Conservation (phyloP, 2,888 invertebrate genomes). For the Coleophora deauratella region DNA sequence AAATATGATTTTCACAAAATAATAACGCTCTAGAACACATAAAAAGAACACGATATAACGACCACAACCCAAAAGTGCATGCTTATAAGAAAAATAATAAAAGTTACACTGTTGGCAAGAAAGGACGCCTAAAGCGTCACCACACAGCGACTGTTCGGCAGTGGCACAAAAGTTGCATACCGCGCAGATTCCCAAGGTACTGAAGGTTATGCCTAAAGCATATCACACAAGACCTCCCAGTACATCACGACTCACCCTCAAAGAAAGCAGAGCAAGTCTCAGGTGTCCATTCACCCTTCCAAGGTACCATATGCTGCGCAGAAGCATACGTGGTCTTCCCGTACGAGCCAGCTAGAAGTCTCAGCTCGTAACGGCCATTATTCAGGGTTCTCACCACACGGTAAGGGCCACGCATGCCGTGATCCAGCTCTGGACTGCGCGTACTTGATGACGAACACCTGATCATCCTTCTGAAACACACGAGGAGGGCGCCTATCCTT, state of each 20-base stretch:
- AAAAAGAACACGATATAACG: too few species aligned
- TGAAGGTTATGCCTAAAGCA: too few species aligned
- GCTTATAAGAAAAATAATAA: too few species aligned
- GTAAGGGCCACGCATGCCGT: conserved; percentile 4
- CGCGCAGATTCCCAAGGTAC: too few species aligned
- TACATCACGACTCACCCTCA: conserved; percentile 2
- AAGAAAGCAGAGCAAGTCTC: conserved; percentile 12
- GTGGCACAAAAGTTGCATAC: too few species aligned
- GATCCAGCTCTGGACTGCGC: not conserved
- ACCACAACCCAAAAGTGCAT: too few species aligned
- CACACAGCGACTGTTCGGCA: too few species aligned
- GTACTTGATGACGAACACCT: not conserved
- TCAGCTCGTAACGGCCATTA: not conserved
- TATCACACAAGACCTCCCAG: too few species aligned
- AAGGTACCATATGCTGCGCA: conserved; percentile 11
- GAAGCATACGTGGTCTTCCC: conserved; percentile 14
- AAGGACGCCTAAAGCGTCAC: too few species aligned
- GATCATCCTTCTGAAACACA: not conserved
- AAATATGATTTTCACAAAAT: too few species aligned
- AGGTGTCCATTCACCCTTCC: conserved; percentile 15
- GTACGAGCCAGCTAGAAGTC: conserved; percentile 3
- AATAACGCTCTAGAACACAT: too few species aligned
- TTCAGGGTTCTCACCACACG: not conserved
- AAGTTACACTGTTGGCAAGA: too few species aligned
- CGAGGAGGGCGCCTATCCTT: not conserved